These are phyloP conservation scores for Papilio helenus DNA, from an alignment of 1,140 invertebrate genomes.

Conservation along the genomic window DNA sequence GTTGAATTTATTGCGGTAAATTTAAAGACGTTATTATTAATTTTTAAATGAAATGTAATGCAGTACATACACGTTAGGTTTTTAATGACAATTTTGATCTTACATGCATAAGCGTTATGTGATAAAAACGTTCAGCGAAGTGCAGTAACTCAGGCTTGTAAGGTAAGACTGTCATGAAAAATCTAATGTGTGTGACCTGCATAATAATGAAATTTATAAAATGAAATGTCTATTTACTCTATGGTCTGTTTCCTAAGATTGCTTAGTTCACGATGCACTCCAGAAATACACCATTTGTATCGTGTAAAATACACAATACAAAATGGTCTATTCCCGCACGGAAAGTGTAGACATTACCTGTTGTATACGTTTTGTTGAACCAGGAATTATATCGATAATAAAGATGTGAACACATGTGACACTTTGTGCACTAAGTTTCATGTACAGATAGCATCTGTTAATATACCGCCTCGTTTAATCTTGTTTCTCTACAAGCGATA, in stretches of 20 bases:
- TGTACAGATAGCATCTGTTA: constrained; percentile 11
- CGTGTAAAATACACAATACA: background rate
- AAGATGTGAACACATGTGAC: constrained; percentile 11
- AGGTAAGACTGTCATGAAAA: too few relatives aligned
- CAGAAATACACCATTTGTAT: too few relatives aligned
- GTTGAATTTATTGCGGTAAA: background rate
- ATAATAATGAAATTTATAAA: too few relatives aligned
- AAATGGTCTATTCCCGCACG: background rate
- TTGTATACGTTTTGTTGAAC: constrained; percentile 15
- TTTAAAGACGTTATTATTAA: background rate
- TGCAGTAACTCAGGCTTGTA: too few relatives aligned
- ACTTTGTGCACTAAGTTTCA: background rate
- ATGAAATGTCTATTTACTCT: too few relatives aligned
- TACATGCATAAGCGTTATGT: too few relatives aligned
- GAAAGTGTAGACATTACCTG: background rate
- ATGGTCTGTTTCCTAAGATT: background rate
- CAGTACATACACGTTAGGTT: too few relatives aligned
- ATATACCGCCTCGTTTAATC: background rate
- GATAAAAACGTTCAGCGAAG: too few relatives aligned
- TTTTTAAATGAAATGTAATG: too few relatives aligned
- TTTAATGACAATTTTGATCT: background rate
- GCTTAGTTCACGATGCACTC: background rate
- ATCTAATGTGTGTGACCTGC: too few relatives aligned
- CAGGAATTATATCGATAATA: constrained; percentile 15
- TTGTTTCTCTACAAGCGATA: constrained; percentile 3